Evolutionary conservation across 2,888 invertebrate species (phyloP).

Genomic region (Ommatoiulus sabulosus): DNA sequence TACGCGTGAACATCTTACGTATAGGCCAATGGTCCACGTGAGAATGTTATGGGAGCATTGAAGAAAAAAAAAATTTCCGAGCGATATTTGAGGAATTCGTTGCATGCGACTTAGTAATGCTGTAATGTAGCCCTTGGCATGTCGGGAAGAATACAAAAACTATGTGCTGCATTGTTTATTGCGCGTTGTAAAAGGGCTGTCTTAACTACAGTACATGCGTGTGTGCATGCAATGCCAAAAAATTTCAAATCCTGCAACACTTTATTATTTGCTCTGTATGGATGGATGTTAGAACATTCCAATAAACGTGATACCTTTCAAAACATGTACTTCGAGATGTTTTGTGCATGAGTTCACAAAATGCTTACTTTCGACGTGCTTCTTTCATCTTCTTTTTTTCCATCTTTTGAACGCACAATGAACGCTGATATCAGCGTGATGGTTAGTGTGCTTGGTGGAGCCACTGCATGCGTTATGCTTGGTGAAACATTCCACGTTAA

Average conservation of each 20-base stretch:
- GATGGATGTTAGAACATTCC: too few species aligned
- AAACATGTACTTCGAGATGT: too few species aligned
- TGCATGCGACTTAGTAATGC: background rate
- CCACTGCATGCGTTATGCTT: too few species aligned
- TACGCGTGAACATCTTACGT: background rate
- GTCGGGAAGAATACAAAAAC: background rate
- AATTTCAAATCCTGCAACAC: background rate
- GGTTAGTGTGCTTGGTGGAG: too few species aligned
- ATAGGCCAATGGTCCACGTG: background rate
- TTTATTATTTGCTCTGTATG: too few species aligned
- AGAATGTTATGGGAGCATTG: background rate
- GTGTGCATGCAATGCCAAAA: background rate
- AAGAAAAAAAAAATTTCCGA: background rate
- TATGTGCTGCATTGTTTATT: background rate
- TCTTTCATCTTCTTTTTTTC: too few species aligned
- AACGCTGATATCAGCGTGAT: too few species aligned
- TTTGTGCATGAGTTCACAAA: too few species aligned
- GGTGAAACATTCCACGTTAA: too few species aligned
- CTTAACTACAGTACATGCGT: background rate
- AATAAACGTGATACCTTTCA: too few species aligned
- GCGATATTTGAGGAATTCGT: background rate
- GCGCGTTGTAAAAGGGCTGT: background rate
- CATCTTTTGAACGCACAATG: too few species aligned
- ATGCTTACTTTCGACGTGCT: too few species aligned
- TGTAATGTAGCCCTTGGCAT: background rate